A percentile compares a stretch with the other conserved stretches of the same genome.
Conservation (phyloP, 2,113 vertebrate genomes). For the Tyto alba region DNA sequence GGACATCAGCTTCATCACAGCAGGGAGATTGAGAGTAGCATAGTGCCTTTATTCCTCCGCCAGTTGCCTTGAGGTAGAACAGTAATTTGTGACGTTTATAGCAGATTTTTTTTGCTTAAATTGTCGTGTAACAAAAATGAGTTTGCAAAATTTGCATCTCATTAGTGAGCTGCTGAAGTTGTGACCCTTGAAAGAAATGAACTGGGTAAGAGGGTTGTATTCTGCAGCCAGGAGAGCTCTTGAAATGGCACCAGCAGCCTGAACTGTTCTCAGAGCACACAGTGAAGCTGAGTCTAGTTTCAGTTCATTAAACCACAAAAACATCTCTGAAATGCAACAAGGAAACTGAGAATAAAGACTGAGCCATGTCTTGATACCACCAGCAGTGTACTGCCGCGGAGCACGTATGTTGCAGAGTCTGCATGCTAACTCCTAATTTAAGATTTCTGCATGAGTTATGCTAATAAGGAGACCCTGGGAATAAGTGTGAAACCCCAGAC, state of each 20-base stretch:
- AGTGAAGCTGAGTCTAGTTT: neutral
- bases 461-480: neutral
- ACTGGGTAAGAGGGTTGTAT: neutral
- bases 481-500: neutral
- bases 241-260: neutral
- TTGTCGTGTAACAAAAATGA: neutral
- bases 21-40: accelerated
- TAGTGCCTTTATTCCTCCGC: neutral
- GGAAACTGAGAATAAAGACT: neutral
- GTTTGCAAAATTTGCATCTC: accelerated
- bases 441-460: accelerated
- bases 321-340: neutral
- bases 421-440: accelerated
- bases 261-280: neutral
- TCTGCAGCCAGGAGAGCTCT: neutral
- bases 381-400: neutral
- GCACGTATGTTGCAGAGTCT: neutral
- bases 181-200: neutral
- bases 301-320: conserved; percentile 41
- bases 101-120: neutral
- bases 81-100: neutral
- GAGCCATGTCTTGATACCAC: neutral
- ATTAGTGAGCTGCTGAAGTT: neutral
- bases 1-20: neutral
- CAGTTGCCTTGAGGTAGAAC: neutral